Evolutionary conservation across 2,888 invertebrate species (phyloP).

Genomic region (Parnassius apollo): DNA sequence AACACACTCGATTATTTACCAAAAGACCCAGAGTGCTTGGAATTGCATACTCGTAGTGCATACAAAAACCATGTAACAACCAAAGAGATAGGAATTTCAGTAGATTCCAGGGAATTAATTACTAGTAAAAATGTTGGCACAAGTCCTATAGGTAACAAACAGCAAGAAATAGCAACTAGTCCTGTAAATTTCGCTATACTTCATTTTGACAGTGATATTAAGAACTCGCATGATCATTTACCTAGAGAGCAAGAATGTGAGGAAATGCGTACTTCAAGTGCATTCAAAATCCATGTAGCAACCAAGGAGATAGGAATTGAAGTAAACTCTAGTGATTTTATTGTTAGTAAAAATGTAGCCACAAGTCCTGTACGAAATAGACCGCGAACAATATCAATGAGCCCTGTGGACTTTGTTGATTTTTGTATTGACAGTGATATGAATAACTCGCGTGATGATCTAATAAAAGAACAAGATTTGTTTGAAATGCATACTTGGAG

Average conservation of each 20-base stretch:
- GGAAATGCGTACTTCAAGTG: neutral
- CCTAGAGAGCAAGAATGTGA: no score
- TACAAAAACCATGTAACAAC: neutral
- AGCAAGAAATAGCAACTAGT: conserved; percentile 28
- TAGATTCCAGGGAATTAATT: neutral
- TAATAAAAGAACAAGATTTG: no score
- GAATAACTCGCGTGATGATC: no score
- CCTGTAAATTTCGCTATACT: conserved; percentile 19
- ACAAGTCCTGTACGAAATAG: conserved; percentile 3
- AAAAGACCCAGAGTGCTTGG: no score
- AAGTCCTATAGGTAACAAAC: neutral
- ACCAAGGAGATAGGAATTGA: conserved; percentile 4
- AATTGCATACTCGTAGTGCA: no score
- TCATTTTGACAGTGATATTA: no score
- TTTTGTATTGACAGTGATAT: no score
- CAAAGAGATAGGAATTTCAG: neutral
- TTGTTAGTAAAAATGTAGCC: conserved; percentile 4
- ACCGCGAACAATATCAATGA: conserved; percentile 22
- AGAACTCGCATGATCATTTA: no score
- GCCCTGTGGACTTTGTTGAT: conserved; percentile 22
- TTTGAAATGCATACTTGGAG: no score
- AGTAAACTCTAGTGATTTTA: neutral
- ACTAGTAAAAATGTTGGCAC: neutral
- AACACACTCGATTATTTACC: no score
- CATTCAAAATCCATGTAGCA: neutral